Evolutionary conservation across 2,888 invertebrate genomes (phyloP).

Genomic region (Stenurella melanura): DNA sequence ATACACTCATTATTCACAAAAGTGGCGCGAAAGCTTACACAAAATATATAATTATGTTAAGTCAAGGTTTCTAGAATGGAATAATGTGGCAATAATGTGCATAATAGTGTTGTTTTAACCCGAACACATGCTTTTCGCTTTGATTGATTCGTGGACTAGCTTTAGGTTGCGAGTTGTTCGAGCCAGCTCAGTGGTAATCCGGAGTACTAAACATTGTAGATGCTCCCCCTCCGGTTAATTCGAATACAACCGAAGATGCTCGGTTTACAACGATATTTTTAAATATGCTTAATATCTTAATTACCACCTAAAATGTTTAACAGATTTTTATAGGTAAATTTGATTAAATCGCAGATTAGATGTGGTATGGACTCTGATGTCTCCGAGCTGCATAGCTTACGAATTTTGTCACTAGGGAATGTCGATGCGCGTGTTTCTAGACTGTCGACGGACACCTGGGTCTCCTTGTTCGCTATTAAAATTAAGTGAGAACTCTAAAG

Average conservation of each 20-base stretch:
- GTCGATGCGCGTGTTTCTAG: slow-evolving; percentile 18
- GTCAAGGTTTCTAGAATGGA: slow-evolving; percentile 5
- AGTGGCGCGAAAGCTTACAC: slow-evolving; percentile 31
- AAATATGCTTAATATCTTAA: slow-evolving; percentile 38
- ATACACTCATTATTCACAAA: slow-evolving; percentile 33
- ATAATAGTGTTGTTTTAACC: slow-evolving; percentile 29
- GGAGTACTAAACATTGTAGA: slow-evolving; percentile 27
- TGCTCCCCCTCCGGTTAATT: slow-evolving; percentile 32
- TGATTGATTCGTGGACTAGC: slow-evolving; percentile 40
- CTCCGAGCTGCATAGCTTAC: slow-evolving; percentile 6
- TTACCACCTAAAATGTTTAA: slow-evolving; percentile 28
- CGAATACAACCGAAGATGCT: slow-evolving; percentile 34
- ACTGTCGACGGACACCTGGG: neutral
- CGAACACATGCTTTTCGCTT: slow-evolving; percentile 40
- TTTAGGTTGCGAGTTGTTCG: slow-evolving; percentile 24
- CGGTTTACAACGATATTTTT: slow-evolving; percentile 23
- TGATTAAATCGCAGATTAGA: slow-evolving; percentile 16
- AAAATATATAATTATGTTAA: slow-evolving; percentile 28
- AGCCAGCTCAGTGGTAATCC: slow-evolving; percentile 31
- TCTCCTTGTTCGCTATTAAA: slow-evolving; percentile 2
- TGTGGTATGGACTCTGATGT: slow-evolving; percentile 12
- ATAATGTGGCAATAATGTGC: slow-evolving; percentile 25
- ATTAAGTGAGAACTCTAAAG: slow-evolving; percentile 10
- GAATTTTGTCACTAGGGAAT: slow-evolving; percentile 26
- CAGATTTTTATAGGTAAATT: slow-evolving; percentile 29